Base-by-base conservation (phyloP, 1,140 invertebrate genomes). In the Drosophila novamexicana region DNA sequence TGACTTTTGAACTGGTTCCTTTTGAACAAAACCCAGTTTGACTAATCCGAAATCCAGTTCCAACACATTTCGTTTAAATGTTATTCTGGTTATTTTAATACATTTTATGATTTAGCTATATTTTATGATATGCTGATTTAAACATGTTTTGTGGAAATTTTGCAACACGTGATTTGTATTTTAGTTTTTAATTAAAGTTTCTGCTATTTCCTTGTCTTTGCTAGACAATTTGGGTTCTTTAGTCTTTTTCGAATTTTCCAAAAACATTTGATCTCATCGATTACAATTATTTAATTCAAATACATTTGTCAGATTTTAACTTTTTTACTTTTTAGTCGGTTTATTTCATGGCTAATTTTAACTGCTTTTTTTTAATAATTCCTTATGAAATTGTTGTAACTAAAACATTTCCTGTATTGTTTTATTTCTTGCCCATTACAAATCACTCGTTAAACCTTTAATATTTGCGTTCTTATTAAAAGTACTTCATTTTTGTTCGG, bases 311-410 rank as follows among this genome's bases (percentile, higher is more conserved):
- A 39, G 8, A 10, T 39, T 10, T 39, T 39, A 10, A 39, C 3
- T 39, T 10, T 10, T 14, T 14, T 14, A 14, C 14, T 14, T 14
- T 14, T 12, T 12, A 10, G 0, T 12, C 4, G 12, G 5, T 54
- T 36, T 39, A 22, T 56, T 56, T 56, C 56, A 10, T 44, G 56
- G 39, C 14, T 37, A 57, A 32, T 47, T 10, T 12, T 14, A 47
- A 18, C 45, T 4, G 45, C 7, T 47, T 47, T 14, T 14, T 18
- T 47, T 18, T 47, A 14, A 14, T 14, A 14, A 14, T 14, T 14
- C 14, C 14, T 14, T 14, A 14, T 14, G 0, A 14, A 14, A 14
- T 14, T 14, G 14, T 14, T 14, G 18, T 18, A 22, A 3, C 22
- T 22, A 22, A 22, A 29, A 29, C 22, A 29, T 29, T 29, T 29